Conservation (phyloP, 2,888 invertebrate species). For the Orthosia cruda region DNA sequence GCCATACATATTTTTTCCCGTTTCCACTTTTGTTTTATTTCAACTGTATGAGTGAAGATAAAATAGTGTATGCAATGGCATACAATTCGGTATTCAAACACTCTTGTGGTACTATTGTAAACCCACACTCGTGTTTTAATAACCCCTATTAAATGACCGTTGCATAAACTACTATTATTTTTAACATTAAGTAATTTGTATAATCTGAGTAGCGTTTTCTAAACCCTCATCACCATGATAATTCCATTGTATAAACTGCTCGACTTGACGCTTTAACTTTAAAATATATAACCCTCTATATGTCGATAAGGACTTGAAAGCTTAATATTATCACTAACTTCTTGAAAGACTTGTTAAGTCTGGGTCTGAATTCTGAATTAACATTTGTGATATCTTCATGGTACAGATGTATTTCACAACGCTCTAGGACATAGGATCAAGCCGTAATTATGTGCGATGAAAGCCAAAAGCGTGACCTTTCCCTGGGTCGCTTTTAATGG, state of each 20-base stretch:
- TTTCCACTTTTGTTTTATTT: too few relatives aligned
- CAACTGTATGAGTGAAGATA: too few relatives aligned
- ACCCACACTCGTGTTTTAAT: too few relatives aligned
- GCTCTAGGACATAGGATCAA: slow-evolving; percentile 64
- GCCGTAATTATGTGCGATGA: slow-evolving; percentile 76
- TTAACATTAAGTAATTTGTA: background rate
- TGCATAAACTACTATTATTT: background rate
- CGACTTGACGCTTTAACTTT: background rate
- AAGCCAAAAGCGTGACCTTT: slow-evolving; percentile 84
- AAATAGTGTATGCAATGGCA: too few relatives aligned
- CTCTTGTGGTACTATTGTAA: too few relatives aligned
- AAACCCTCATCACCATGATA: slow-evolving; percentile 1
- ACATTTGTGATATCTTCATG: slow-evolving; percentile 50
- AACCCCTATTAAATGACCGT: too few relatives aligned
- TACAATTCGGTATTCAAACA: too few relatives aligned
- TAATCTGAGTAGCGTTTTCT: slow-evolving; percentile 2
- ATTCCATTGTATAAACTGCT: slow-evolving; percentile 9
- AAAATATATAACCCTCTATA: slow-evolving; percentile 1
- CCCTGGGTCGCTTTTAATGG: slow-evolving; percentile 78
- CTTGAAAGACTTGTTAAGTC: slow-evolving; percentile 6
- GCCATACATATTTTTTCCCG: too few relatives aligned
- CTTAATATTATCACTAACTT: slow-evolving; percentile 2
- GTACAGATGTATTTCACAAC: slow-evolving; percentile 59
- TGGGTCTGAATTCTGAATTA: slow-evolving; percentile 14
- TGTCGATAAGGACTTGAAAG: background rate